Evolutionary conservation across 1,140 invertebrate genomes (phyloP).

Genomic region (Drosophila aff.): DNA sequence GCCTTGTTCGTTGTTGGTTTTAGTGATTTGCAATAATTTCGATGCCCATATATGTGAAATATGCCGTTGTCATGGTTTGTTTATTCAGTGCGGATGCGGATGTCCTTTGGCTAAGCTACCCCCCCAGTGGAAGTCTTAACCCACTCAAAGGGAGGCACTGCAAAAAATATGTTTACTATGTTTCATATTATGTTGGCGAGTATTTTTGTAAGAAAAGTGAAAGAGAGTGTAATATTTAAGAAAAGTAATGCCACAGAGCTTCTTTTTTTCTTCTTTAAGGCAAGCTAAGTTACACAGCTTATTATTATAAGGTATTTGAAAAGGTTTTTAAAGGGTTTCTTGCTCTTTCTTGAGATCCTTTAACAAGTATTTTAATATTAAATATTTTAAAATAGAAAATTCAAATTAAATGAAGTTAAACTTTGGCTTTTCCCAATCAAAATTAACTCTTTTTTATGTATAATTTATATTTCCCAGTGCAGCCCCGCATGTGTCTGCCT

Average conservation of each 20-base stretch:
- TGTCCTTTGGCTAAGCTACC: conserved; percentile 42
- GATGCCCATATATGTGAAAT: conserved; percentile 68
- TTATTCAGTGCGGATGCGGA: conserved; percentile 74
- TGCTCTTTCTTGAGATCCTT: background rate
- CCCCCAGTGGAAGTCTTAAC: conserved; percentile 16
- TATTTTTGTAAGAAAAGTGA: background rate
- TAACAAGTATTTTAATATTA: background rate
- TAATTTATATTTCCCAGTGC: conserved; percentile 7
- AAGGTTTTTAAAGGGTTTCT: no score
- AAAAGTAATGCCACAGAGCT: background rate
- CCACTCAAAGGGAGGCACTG: background rate
- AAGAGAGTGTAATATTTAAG: background rate
- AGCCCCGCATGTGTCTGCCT: conserved; percentile 18
- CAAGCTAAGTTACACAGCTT: background rate
- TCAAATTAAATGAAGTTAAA: background rate
- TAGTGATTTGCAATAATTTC: conserved; percentile 84
- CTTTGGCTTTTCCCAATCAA: background rate
- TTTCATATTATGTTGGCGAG: background rate
- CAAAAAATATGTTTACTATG: background rate
- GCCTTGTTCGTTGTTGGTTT: conserved; percentile 72
- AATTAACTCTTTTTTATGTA: background rate
- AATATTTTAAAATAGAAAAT: background rate
- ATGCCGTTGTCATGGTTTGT: conserved; percentile 82
- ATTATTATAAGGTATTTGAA: no score
- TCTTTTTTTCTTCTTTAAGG: background rate